A percentile compares a stretch with the other conserved stretches of the same genome.
These are phyloP conservation scores for Chondrosia reniformis DNA, from an alignment of 37 sponge, comb jelly and placozoan genomes.

Conservation along the genomic window DNA sequence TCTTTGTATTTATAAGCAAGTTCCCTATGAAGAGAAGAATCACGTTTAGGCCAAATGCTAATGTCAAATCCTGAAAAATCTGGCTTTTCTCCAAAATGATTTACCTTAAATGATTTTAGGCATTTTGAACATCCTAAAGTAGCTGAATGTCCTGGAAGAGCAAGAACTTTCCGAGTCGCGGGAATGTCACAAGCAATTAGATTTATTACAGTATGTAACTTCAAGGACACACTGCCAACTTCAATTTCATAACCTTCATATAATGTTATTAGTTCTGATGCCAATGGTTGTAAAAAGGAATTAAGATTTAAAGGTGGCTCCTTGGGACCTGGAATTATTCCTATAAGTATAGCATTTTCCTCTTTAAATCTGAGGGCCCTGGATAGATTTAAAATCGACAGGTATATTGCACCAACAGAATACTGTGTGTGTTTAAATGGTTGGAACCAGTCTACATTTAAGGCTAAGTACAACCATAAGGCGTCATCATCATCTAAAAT, in stretches of 20 bases:
- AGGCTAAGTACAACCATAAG: slow-evolving; percentile 21
- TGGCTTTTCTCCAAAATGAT: slow-evolving; percentile 5
- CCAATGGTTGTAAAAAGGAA: slow-evolving; percentile 25
- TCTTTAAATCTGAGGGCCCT: slow-evolving; percentile 11
- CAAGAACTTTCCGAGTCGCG: slow-evolving; percentile 35
- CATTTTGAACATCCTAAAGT: slow-evolving; percentile 53
- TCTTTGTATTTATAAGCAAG: background rate
- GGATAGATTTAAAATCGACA: slow-evolving; percentile 46
- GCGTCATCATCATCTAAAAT: background rate
- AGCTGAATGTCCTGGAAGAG: slow-evolving; percentile 34
- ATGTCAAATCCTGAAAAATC: slow-evolving; percentile 46
- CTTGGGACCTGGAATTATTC: slow-evolving; percentile 49
- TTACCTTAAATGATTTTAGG: slow-evolving; percentile 32
- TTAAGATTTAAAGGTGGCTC: slow-evolving; percentile 35
- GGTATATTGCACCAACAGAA: slow-evolving; percentile 49
- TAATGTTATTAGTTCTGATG: slow-evolving; percentile 24
- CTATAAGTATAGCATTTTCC: slow-evolving; percentile 43
- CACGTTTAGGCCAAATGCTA: slow-evolving; percentile 17
- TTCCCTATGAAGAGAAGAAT: background rate
- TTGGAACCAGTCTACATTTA: slow-evolving; percentile 70
- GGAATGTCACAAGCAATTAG: slow-evolving; percentile 58
- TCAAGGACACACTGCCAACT: background rate
- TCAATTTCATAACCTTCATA: slow-evolving; percentile 16
- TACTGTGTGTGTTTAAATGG: slow-evolving; percentile 35
- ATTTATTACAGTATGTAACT: slow-evolving; percentile 10